Evolutionary conservation across 2,888 invertebrate species (phyloP).

Genomic region (Nephrotoma guestfalica): DNA sequence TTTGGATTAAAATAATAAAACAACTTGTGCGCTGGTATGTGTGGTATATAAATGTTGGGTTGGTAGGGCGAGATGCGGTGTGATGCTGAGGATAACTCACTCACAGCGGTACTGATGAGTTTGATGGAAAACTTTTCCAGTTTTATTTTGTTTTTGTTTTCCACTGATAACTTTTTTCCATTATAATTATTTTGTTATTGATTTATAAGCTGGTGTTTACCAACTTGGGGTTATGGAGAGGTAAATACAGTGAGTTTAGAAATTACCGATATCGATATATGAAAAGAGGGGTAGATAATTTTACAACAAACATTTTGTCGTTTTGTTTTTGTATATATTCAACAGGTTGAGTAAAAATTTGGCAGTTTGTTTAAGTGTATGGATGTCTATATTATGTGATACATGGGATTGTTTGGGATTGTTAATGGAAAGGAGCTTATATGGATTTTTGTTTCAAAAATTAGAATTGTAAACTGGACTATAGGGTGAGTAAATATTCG

Average conservation of each 20-base stretch:
- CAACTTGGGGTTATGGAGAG: neutral
- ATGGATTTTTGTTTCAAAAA: too few species aligned
- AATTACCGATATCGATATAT: neutral
- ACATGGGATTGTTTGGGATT: too few species aligned
- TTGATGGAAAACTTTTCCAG: neutral
- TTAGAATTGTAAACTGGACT: too few species aligned
- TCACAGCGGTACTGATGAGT: neutral
- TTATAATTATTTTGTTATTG: neutral
- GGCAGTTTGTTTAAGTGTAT: neutral
- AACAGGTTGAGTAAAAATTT: neutral
- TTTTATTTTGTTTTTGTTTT: neutral
- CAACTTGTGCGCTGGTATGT: neutral
- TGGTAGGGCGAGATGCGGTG: neutral
- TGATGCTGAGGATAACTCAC: neutral
- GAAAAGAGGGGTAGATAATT: neutral
- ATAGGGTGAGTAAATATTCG: too few species aligned
- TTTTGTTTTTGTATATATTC: neutral
- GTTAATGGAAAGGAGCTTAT: too few species aligned
- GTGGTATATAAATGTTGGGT: neutral
- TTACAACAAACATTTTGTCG: neutral
- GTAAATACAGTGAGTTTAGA: neutral
- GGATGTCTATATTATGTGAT: neutral
- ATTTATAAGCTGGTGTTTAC: neutral
- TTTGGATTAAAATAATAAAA: neutral
- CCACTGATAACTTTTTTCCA: neutral